Conservation (phyloP, 2,888 invertebrate species). For the Idaea biselata region DNA sequence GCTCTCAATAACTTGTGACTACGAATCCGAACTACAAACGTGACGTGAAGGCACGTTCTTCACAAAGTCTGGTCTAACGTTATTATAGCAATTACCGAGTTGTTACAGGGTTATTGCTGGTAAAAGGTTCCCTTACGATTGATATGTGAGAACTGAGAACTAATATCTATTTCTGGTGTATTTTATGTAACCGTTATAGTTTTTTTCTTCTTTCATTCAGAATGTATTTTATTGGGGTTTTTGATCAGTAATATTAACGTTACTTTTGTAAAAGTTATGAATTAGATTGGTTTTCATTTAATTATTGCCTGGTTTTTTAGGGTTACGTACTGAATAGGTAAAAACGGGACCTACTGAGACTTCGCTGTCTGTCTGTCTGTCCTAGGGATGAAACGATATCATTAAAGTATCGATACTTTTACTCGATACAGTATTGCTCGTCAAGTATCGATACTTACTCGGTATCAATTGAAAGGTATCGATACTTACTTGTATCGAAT, state of each 20-base stretch:
- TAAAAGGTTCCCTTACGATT: not conserved
- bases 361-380: too few species aligned
- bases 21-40: not conserved
- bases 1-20: not conserved
- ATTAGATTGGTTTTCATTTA: too few species aligned
- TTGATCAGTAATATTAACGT: not conserved
- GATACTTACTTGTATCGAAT: too few species aligned
- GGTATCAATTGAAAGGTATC: too few species aligned
- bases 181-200: not conserved
- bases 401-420: too few species aligned
- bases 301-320: too few species aligned
- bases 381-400: too few species aligned
- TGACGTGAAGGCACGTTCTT: not conserved
- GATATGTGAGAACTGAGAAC: not conserved
- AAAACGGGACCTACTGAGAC: too few species aligned
- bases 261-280: not conserved
- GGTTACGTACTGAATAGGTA: too few species aligned
- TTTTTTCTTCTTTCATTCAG: not conserved
- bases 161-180: not conserved
- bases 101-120: not conserved
- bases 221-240: not conserved
- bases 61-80: not conserved
- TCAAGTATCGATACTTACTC: too few species aligned
- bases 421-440: too few species aligned
- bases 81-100: not conserved